A percentile compares a stretch with the other conserved stretches of the same genome.
Conservation (phyloP, 2,888 invertebrate genomes). For the Augochlorella aurata region DNA sequence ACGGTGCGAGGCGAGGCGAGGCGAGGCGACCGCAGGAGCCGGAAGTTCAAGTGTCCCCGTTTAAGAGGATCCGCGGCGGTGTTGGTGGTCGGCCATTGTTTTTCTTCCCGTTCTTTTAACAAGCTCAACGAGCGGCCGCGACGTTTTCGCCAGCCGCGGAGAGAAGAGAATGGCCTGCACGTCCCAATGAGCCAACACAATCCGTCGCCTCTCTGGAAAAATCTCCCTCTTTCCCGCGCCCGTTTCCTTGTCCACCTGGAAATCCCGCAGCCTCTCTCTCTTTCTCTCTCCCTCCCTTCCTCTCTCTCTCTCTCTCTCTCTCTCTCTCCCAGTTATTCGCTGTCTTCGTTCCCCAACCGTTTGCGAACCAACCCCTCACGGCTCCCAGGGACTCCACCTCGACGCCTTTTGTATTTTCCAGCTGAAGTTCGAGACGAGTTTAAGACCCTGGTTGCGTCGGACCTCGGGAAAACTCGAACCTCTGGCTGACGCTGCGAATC, state of each 20-base stretch:
- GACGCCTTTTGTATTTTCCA: slow-evolving; percentile 38
- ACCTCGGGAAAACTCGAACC: background rate
- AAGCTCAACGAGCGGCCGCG: slow-evolving; percentile 57
- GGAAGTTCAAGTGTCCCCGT: slow-evolving; percentile 64
- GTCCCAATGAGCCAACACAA: slow-evolving; percentile 61
- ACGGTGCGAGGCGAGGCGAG: slow-evolving; percentile 54
- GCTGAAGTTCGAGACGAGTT: slow-evolving; percentile 38
- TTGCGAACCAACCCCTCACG: background rate
- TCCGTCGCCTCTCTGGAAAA: slow-evolving; percentile 45
- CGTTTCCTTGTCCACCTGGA: slow-evolving; percentile 16
- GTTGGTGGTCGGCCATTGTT: slow-evolving; percentile 58
- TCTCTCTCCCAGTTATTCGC: background rate
- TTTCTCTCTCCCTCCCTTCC: background rate
- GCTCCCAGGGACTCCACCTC: slow-evolving; percentile 6
- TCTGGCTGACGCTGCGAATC: slow-evolving; percentile 25
- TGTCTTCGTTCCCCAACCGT: background rate
- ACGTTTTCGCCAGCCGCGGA: slow-evolving; percentile 43
- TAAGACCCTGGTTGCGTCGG: slow-evolving; percentile 22
- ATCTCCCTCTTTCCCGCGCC: slow-evolving; percentile 25
- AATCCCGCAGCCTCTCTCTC: background rate
- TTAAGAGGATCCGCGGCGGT: slow-evolving; percentile 51
- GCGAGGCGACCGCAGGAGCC: slow-evolving; percentile 53
- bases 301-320: background rate
- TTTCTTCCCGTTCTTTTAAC: slow-evolving; percentile 60
- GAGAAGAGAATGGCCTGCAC: slow-evolving; percentile 31